Conservation (phyloP, 2,888 invertebrate species). For the Drosophila meridiana region DNA sequence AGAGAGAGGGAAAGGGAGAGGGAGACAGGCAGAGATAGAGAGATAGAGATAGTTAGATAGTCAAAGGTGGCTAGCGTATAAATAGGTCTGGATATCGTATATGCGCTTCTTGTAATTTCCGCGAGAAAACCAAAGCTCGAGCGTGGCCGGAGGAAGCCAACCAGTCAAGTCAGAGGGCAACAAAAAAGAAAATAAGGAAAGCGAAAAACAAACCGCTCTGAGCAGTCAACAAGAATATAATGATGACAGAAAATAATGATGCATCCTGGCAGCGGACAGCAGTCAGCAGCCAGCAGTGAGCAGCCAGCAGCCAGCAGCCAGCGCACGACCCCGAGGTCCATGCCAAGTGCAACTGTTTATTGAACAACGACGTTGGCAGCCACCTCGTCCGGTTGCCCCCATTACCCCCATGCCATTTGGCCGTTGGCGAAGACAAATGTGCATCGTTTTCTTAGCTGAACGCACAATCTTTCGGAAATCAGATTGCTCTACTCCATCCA, state of each 20-base stretch:
- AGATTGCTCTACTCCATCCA: constrained; percentile 58
- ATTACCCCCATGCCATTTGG: constrained; percentile 4
- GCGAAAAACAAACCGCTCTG: constrained; percentile 30
- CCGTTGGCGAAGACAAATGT: constrained; percentile 57
- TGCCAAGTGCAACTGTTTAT: constrained; percentile 67
- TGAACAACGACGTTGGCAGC: constrained; percentile 61
- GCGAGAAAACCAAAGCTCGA: constrained; percentile 59
- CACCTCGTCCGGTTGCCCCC: constrained; percentile 16
- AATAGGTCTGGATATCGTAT: constrained; percentile 27
- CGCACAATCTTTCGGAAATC: constrained; percentile 74
- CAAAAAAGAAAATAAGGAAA: constrained; percentile 10
- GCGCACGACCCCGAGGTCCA: constrained; percentile 33
- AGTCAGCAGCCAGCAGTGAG: constrained; percentile 32
- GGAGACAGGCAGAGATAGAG: background rate
- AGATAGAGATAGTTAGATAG: background rate
- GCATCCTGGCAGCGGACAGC: constrained; percentile 69
- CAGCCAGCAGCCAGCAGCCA: constrained; percentile 30
- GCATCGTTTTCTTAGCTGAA: constrained; percentile 79
- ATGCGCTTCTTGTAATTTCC: constrained; percentile 66
- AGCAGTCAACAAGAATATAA: constrained; percentile 76
- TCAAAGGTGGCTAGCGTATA: constrained; percentile 6
- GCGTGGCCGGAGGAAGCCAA: constrained; percentile 55
- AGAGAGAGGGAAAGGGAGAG: constrained; percentile 4
- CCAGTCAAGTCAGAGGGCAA: constrained; percentile 9
- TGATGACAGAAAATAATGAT: constrained; percentile 81